Conservation (phyloP, 2,113 vertebrate genomes). For the Apteryx mantelli region DNA sequence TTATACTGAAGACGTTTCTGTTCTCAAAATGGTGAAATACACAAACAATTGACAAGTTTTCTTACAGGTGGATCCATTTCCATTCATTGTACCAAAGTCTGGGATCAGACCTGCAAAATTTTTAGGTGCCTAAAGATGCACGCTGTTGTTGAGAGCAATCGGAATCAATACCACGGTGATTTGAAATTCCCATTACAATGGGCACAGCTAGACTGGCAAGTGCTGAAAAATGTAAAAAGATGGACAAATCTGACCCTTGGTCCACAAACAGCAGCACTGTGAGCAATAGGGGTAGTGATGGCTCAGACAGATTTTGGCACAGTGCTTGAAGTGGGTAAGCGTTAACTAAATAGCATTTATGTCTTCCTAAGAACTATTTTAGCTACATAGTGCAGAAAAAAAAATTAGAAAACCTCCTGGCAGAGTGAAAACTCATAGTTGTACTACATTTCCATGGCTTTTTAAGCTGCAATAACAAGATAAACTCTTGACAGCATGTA, state of each 20-base stretch:
- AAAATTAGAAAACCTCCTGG: neutral
- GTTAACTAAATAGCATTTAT: neutral
- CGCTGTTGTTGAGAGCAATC: neutral
- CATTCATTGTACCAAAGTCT: neutral
- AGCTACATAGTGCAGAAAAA: neutral
- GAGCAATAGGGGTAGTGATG: neutral
- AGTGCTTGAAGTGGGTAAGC: neutral
- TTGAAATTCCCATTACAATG: neutral
- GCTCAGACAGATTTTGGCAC: neutral
- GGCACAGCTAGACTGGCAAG: neutral
- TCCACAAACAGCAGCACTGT: neutral
- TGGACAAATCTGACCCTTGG: neutral
- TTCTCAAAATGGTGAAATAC: neutral
- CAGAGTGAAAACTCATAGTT: neutral
- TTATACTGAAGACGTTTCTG: neutral
- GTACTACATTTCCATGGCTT: neutral
- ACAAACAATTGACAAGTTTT: neutral
- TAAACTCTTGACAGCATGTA: neutral
- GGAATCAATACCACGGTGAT: neutral
- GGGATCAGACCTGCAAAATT: neutral
- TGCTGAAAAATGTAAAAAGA: neutral
- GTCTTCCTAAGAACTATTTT: neutral
- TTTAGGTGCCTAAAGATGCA: neutral
- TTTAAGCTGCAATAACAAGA: neutral
- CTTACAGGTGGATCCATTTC: neutral